Conservation (phyloP, 2,888 invertebrate species). For the Conops quadrifasciatus region DNA sequence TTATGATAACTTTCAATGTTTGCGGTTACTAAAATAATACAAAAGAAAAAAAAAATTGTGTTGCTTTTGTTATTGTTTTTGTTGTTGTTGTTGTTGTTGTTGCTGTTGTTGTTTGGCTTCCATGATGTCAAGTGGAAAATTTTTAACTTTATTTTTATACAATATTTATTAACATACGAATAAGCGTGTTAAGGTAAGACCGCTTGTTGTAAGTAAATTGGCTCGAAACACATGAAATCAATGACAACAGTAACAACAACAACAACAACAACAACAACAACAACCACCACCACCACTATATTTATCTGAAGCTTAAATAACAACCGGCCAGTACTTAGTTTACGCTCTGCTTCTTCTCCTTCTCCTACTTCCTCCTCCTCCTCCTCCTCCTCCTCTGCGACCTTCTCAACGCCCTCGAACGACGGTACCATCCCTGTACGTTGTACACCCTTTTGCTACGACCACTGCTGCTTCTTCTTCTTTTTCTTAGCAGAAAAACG, state of each 20-base stretch:
- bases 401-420: not conserved
- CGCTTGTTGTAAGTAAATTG: slow-evolving; percentile 37
- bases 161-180: not conserved
- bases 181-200: no score
- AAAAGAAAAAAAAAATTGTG: no score
- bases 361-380: no score
- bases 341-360: no score
- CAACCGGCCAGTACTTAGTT: no score
- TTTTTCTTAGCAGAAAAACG: no score
- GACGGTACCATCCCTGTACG: not conserved
- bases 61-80: no score
- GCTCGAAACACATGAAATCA: slow-evolving; percentile 35
- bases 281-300: not conserved
- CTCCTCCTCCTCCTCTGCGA: not conserved
- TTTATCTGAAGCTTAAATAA: not conserved
- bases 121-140: slow-evolving; percentile 55
- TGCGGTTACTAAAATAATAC: no score
- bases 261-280: slow-evolving; percentile 23
- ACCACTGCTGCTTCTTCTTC: no score
- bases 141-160: slow-evolving; percentile 36
- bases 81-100: slow-evolving; percentile 1
- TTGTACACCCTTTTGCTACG: no score
- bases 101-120: slow-evolving; percentile 47
- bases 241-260: slow-evolving; percentile 22
- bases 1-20: no score